phyloP scores from a whole-genome alignment of 2,113 vertebrate species.

The Trinectes maculatus region DNA sequence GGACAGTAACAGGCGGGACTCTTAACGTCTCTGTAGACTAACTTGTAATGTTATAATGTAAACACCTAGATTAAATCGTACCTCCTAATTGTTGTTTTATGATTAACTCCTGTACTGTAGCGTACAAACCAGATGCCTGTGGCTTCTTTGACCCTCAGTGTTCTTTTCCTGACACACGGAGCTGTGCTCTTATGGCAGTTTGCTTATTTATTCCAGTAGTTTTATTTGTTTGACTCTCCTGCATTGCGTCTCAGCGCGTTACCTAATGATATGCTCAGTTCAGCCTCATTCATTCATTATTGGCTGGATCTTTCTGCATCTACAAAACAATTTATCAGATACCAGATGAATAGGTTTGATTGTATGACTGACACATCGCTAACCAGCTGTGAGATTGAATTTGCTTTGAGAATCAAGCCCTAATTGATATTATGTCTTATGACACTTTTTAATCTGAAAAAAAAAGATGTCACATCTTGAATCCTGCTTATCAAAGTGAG shows the following conservation, averaged over 20 bases:
- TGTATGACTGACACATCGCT: not conserved
- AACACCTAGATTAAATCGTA: no score
- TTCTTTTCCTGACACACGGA: not conserved
- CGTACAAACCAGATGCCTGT: slow-evolving; percentile 29
- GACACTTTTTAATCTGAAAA: not conserved
- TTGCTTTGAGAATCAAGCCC: not conserved
- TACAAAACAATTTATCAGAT: no score
- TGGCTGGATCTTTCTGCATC: no score
- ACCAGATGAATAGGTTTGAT: not conserved
- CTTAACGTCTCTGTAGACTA: no score
- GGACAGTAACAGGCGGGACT: not conserved
- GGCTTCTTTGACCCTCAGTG: slow-evolving; percentile 5
- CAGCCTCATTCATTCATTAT: not conserved
- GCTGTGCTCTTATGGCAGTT: slow-evolving; percentile 5
- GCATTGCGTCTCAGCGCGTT: no score
- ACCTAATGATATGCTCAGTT: not conserved
- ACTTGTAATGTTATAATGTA: no score
- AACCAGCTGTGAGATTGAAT: not conserved
- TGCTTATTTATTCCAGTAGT: slow-evolving; percentile 7
- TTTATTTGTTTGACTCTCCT: slow-evolving; percentile 4
- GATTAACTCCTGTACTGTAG: no score
- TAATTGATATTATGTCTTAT: no score
- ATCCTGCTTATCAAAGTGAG: not conserved
- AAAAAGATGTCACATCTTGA: not conserved
- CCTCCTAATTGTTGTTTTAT: slow-evolving; percentile 34